phyloP scores from a whole-genome alignment of 2,797 vertebrate genomes.

The Pseudochromis fuscus region DNA sequence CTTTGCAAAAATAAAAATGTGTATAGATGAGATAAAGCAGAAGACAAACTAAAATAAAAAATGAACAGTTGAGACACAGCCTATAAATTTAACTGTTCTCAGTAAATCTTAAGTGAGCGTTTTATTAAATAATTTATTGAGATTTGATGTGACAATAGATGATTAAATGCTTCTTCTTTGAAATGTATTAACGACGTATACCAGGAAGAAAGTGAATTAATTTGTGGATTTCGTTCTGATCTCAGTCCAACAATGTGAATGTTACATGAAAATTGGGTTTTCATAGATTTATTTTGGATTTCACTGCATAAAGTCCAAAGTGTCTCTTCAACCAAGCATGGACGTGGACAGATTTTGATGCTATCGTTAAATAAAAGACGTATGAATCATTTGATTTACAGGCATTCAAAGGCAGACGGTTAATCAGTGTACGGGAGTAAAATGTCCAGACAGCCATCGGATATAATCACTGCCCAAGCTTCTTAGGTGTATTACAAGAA shows the following conservation, averaged over 20 bases:
- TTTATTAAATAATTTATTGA: constrained; percentile 12
- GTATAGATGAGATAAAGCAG: not conserved
- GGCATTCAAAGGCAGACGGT: too few relatives aligned
- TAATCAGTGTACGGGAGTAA: too few relatives aligned
- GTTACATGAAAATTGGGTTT: constrained; percentile 8
- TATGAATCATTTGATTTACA: constrained; percentile 18
- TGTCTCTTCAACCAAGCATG: not conserved
- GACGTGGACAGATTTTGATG: constrained; percentile 10
- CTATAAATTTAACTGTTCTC: not conserved
- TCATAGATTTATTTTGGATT: constrained; percentile 29
- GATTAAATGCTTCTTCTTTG: constrained; percentile 14
- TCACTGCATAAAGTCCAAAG: not conserved
- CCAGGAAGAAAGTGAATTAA: constrained; percentile 25
- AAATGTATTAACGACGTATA: constrained; percentile 20
- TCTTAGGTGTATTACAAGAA: too few relatives aligned
- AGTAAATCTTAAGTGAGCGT: not conserved
- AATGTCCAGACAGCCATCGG: too few relatives aligned
- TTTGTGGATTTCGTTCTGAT: constrained; percentile 14
- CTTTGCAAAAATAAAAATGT: too few relatives aligned
- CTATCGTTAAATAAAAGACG: constrained; percentile 6
- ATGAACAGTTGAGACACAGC: too few relatives aligned
- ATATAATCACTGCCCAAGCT: too few relatives aligned
- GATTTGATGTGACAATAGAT: constrained; percentile 10
- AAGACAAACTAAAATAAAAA: too few relatives aligned
- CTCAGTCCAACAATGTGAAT: constrained; percentile 10